Base-by-base conservation (phyloP, 2,888 invertebrate species). In the Rotaria socialis region DNA sequence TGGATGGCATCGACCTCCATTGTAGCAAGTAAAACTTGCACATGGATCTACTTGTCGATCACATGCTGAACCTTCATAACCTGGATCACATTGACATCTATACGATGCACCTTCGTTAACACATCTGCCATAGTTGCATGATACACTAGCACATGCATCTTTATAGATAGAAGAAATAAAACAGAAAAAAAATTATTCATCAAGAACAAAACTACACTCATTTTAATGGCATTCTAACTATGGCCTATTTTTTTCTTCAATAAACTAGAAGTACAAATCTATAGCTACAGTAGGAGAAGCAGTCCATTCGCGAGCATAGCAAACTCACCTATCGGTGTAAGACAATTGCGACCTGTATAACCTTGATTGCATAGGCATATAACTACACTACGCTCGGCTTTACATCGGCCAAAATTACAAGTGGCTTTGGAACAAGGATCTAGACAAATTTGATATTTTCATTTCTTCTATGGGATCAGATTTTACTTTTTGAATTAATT, bases 41-140 rank as follows among this genome's bases (percentile, higher is more conserved):
- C 80, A 80, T 47, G 22, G 80, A 47, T 80, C 80, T 24, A 80
- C n/a, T 80, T 47, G 80, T 14, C n/a, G 80, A 47, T 80, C 80
- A 80, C 80, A 80, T 47, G 7, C n/a, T 47, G 47, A n/a, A n/a
- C 80, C 80, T 47, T 80, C 80, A n/a, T 80, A 80, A n/a, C 80
- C 80, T 47, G 2, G 11, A 6, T 43, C n/a, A 4, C 80, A 80
- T 80, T 80, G 47, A 24, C 80, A 80, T 47, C 80, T 43, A 4
- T 80, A 80, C 6, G 43, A 47, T 47, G 43, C 11, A 47, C 47
- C 47, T 80, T 47, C 47, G 11, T 24, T 80, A 4, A 80, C 47
- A 4, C 80, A 80, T 80, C 47, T 80, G n/a, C 80, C 80, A 80
- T 80, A 80, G 16, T 80, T 80, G n/a, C 80, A 80, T 47, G 43